A percentile compares a stretch with the other conserved stretches of the same genome.
Conservation (phyloP, 2,888 invertebrate genomes). For the Escarpia spicata region DNA sequence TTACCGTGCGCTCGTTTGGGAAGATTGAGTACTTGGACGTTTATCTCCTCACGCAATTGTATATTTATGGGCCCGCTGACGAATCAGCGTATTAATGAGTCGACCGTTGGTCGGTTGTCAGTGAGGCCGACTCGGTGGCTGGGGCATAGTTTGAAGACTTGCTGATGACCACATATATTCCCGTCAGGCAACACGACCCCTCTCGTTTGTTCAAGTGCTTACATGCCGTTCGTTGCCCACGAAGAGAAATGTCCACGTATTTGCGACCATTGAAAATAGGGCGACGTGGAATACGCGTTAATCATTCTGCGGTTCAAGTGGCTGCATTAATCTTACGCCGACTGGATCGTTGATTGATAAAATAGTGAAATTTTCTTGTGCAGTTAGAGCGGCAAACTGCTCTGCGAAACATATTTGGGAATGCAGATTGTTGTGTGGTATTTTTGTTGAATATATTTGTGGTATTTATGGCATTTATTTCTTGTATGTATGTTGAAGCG, state of each 20-base stretch:
- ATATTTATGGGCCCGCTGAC: slow-evolving; percentile 13
- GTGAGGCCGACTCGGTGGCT: neutral
- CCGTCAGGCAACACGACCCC: neutral
- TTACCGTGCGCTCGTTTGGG: neutral
- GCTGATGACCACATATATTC: neutral
- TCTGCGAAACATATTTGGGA: no score
- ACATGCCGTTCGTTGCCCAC: neutral
- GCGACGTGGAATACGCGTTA: neutral
- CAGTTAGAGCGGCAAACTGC: no score
- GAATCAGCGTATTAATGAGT: slow-evolving; percentile 5
- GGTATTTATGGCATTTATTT: no score
- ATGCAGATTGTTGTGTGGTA: no score
- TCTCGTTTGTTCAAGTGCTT: neutral
- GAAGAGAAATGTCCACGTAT: neutral
- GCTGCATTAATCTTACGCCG: slow-evolving; percentile 8
- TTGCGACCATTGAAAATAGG: neutral
- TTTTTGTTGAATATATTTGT: no score
- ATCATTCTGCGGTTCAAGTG: neutral
- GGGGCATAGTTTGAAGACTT: neutral
- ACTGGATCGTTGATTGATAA: neutral
- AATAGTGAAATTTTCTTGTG: neutral
- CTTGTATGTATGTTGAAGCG: no score
- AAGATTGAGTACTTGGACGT: neutral
- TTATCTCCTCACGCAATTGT: slow-evolving; percentile 11
- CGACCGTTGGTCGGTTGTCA: neutral